These are phyloP conservation scores for Engraulis encrasicolus DNA, from an alignment of 2,113 vertebrate genomes.

Conservation along the genomic window DNA sequence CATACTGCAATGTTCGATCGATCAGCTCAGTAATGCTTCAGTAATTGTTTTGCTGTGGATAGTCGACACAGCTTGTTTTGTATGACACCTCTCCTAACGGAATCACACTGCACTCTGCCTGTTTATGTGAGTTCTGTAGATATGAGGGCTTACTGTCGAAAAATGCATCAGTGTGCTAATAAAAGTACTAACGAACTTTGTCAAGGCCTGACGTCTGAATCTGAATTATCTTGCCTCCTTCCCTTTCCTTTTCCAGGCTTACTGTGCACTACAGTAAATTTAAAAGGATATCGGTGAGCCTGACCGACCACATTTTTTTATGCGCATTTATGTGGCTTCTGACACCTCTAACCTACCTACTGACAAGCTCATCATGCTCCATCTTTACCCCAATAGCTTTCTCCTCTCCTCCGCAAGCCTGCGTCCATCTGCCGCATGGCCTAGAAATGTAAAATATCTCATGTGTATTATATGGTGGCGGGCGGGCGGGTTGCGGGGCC, in stretches of 20 bases:
- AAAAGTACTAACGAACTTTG: slow-evolving; percentile 59
- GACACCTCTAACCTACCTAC: not conserved
- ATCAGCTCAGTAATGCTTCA: slow-evolving; percentile 10
- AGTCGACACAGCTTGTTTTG: slow-evolving; percentile 38
- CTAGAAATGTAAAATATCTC: slow-evolving; percentile 54
- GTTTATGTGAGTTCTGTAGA: slow-evolving; percentile 48
- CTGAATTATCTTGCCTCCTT: slow-evolving; percentile 15
- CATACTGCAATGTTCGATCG: too few relatives aligned
- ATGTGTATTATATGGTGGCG: slow-evolving; percentile 45
- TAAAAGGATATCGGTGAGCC: slow-evolving; percentile 18
- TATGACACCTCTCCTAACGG: slow-evolving; percentile 47
- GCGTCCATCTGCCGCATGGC: slow-evolving; percentile 52
- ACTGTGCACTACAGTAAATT: slow-evolving; percentile 25
- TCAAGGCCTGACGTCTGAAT: slow-evolving; percentile 53
- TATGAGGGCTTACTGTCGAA: slow-evolving; percentile 59
- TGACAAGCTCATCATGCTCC: slow-evolving; percentile 11
- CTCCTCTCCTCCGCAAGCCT: slow-evolving; percentile 30
- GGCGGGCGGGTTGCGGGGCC: too few relatives aligned
- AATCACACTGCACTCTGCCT: slow-evolving; percentile 32
- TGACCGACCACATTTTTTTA: too few relatives aligned
- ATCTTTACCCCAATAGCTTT: slow-evolving; percentile 19
- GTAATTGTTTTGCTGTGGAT: not conserved
- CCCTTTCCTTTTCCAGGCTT: not conserved
- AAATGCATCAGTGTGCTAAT: slow-evolving; percentile 65
- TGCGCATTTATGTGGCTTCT: not conserved